Conservation (phyloP, 2,113 vertebrate species). For the Psammodynastes pulverulentus region DNA sequence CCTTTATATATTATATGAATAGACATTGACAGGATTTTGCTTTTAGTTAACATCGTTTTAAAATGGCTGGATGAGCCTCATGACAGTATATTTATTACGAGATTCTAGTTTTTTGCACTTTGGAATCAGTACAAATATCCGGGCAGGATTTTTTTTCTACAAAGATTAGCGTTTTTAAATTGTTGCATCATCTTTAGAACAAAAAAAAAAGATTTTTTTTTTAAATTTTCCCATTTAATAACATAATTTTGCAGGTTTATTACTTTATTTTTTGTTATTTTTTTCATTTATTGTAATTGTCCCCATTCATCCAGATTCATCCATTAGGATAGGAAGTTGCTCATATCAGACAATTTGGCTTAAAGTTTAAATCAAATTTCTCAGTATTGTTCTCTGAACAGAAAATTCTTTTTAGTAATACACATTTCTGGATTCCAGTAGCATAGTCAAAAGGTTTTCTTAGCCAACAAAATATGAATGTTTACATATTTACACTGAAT, state of each 20-base stretch:
- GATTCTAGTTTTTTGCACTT: not conserved
- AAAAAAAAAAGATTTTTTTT: not conserved
- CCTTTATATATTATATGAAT: not conserved
- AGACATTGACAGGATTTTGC: not conserved
- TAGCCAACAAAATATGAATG: not conserved
- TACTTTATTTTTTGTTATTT: conserved; percentile 48
- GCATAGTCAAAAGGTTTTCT: not conserved
- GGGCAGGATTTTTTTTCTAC: conserved; percentile 26
- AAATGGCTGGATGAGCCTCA: conserved; percentile 8
- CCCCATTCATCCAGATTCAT: not conserved
- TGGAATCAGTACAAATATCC: not conserved
- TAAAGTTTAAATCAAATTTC: conserved; percentile 1
- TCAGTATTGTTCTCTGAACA: not conserved
- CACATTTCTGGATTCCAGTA: not conserved
- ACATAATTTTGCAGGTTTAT: conserved; percentile 36
- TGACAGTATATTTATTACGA: not conserved
- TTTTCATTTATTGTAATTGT: conserved; percentile 32
- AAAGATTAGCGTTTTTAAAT: conserved; percentile 16
- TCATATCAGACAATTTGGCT: conserved; percentile 18
- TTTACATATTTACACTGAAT: not conserved
- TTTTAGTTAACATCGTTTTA: conserved; percentile 32
- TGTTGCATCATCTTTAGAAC: conserved; percentile 37
- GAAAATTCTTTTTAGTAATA: not conserved
- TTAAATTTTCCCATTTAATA: conserved; percentile 29
- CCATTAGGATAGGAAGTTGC: conserved; percentile 44